Base-by-base conservation (phyloP, 2,888 invertebrate genomes). In the Ganaspis brasiliensis region DNA sequence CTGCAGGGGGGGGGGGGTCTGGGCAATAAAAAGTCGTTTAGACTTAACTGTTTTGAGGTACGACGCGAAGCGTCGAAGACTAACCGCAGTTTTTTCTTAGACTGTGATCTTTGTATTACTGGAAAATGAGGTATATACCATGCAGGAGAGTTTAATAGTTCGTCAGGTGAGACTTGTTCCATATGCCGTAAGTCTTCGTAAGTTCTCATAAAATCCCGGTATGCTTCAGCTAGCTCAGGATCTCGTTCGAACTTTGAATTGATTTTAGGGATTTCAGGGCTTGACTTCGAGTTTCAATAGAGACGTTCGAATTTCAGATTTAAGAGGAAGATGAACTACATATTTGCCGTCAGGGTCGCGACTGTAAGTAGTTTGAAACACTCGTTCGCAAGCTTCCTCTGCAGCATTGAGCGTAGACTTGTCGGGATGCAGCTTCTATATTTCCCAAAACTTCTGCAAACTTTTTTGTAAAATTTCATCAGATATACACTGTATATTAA, bases 41-140 rank as follows among this genome's bases (percentile, higher is more conserved):
- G 40, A 14, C 14, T 75, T 8, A 59, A 45, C 2, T 40, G 31
- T 6, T 78, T 49, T 12, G 37, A 26, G 26, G 75, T 75, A 3
- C 55, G 26, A 8, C 75, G 55, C 4, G 75, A 75, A 5, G 80
- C 77, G 40, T 79, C 72, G 35, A 77, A 75, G 9, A 78, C 77
- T 12, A 78, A 77, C 9, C 77, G 45, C 0, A 80, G 40, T n/a
- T n/a, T n/a, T n/a, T n/a, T n/a, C n/a, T n/a, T n/a, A n/a, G n/a
- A n/a, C n/a, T n/a, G n/a, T n/a, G 37, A 31, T 35, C n/a, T 45
- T 10, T 59, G 55, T 5, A 75, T 21, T 12, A 78, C 73, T 2
- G 75, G 24, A n/a, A 76, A 73, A 55, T 79, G 76, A 1, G 79
- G 74, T n/a, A 79, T n/a, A 45, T 79, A 75, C n/a, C n/a, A n/a